These are phyloP conservation scores for Fringilla coelebs DNA, from an alignment of 2,797 vertebrate species.

Conservation along the genomic window DNA sequence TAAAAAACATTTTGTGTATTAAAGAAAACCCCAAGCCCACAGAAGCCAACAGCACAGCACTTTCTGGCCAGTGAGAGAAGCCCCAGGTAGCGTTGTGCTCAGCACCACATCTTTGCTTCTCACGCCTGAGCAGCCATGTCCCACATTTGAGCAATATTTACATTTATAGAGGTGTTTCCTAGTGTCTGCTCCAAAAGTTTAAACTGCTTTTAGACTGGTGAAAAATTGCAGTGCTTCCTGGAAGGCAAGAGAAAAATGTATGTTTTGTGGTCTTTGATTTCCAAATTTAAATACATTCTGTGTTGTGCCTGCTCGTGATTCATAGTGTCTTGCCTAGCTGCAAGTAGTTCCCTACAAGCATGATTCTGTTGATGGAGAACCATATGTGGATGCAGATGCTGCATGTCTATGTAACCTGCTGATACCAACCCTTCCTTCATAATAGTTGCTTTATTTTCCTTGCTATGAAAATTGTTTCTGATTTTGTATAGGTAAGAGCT, in stretches of 20 bases:
- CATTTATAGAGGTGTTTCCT: neutral
- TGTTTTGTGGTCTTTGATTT: constrained; percentile 57
- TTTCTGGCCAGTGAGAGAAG: neutral
- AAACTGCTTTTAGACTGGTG: neutral
- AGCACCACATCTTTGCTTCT: neutral
- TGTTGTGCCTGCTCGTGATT: constrained; percentile 66
- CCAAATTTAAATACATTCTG: constrained; percentile 63
- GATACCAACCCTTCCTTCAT: constrained; percentile 46
- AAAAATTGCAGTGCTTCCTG: constrained; percentile 5
- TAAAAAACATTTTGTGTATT: neutral
- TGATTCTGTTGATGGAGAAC: constrained; percentile 60
- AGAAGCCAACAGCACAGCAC: neutral
- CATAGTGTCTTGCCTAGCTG: constrained; percentile 65
- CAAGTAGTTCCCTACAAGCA: constrained; percentile 63
- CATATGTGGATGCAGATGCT: constrained; percentile 65
- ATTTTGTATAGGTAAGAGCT: neutral
- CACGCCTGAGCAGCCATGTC: neutral
- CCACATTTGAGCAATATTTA: neutral
- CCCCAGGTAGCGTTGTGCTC: neutral
- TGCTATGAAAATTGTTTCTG: neutral
- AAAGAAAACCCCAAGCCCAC: neutral
- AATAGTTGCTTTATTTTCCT: constrained; percentile 26
- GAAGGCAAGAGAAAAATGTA: constrained; percentile 44
- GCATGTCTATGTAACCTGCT: constrained; percentile 64
- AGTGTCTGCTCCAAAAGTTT: constrained; percentile 16